phyloP scores from a whole-genome alignment of 64 coral and sea anemone genomes.

The Stylophora pistillata region DNA sequence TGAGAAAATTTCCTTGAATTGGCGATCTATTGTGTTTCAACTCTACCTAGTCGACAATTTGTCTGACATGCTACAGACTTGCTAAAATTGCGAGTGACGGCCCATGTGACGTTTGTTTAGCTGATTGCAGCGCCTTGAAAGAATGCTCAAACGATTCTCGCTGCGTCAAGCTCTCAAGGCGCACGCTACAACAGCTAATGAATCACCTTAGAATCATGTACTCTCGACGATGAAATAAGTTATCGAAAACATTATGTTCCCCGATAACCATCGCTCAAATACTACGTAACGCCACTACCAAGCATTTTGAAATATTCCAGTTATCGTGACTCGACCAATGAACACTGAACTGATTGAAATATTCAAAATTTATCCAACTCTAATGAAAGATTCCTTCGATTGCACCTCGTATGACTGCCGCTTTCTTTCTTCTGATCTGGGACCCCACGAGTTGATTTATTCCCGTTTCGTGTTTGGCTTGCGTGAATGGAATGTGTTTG shows the following conservation, averaged over 20 bases:
- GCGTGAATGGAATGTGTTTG: conserved; percentile 47
- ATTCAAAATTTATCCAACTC: background rate
- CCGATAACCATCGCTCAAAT: conserved; percentile 10
- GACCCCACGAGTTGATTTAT: conserved; percentile 4
- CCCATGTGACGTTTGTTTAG: background rate
- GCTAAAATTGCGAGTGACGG: background rate
- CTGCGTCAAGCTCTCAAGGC: background rate
- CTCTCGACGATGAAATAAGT: background rate
- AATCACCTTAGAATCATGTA: background rate
- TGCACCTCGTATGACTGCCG: background rate
- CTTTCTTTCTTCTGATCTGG: background rate
- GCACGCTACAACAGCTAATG: background rate
- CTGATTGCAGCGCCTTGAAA: background rate
- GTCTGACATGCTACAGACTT: background rate
- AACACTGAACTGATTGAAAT: background rate
- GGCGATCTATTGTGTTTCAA: background rate
- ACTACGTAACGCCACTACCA: background rate
- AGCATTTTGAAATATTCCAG: background rate
- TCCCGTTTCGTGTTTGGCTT: background rate
- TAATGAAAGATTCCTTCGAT: background rate
- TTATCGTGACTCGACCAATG: background rate
- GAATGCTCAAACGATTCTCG: background rate
- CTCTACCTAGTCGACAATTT: background rate
- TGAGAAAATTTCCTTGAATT: background rate
- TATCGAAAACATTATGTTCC: background rate